These are phyloP conservation scores for Ondatra zibethicus DNA, from an alignment of 2,113 vertebrate species.

Conservation along the genomic window DNA sequence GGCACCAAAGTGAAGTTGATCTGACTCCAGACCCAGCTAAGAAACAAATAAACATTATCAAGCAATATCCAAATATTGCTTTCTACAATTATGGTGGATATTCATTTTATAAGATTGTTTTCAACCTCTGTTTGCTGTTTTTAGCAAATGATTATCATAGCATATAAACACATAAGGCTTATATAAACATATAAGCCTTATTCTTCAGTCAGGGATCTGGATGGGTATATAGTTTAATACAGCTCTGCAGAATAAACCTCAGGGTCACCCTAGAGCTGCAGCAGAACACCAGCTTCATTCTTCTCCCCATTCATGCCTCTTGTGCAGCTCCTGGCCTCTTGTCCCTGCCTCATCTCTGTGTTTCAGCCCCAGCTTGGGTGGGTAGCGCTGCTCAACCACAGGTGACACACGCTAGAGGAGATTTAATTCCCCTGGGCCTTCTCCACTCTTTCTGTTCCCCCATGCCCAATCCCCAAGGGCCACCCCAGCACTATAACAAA, in stretches of 20 bases:
- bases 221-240: background rate
- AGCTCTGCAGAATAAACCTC: background rate
- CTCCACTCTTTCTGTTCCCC: background rate
- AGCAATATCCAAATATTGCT: background rate
- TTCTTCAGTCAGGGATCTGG: background rate
- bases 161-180: background rate
- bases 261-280: background rate
- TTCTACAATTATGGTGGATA: background rate
- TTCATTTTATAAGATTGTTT: background rate
- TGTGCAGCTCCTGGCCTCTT: background rate
- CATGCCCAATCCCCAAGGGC: background rate
- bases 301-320: too few species aligned
- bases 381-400: rapidly evolving
- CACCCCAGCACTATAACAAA: background rate
- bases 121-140: background rate
- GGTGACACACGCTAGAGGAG: background rate
- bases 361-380: too few species aligned
- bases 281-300: background rate
- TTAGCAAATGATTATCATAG: background rate
- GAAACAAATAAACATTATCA: background rate
- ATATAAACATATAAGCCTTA: background rate
- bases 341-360: background rate
- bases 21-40: background rate
- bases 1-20: background rate
- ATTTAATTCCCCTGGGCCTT: background rate